Conservation (phyloP, 1,140 invertebrate species). For the Drosophila virilis region DNA sequence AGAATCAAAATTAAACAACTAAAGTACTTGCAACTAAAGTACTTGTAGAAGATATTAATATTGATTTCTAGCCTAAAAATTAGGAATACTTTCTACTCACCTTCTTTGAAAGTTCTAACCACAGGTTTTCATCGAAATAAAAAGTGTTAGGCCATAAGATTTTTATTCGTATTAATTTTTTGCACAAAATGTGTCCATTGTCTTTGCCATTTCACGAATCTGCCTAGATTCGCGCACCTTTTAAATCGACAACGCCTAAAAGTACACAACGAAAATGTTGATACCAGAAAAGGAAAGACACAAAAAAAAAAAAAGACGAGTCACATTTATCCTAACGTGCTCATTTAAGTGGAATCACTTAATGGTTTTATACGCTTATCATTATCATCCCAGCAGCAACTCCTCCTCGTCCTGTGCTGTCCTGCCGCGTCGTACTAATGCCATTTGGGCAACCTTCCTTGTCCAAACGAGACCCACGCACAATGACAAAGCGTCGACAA, state of each 20-base stretch:
- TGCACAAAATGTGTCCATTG: background rate
- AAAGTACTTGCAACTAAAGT: too few species aligned
- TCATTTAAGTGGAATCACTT: constrained; percentile 81
- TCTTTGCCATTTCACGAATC: constrained; percentile 2
- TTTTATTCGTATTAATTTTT: too few species aligned
- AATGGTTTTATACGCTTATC: constrained; percentile 82
- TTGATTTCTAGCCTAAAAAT: too few species aligned
- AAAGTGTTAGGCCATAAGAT: too few species aligned
- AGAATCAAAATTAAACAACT: too few species aligned
- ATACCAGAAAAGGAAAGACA: constrained; percentile 1
- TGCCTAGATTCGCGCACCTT: background rate
- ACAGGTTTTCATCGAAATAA: too few species aligned
- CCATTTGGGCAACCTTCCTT: constrained; percentile 9
- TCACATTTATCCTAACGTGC: constrained; percentile 69
- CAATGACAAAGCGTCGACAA: constrained; percentile 40
- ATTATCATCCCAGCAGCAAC: constrained; percentile 62
- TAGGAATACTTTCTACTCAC: too few species aligned
- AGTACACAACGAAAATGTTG: constrained; percentile 8
- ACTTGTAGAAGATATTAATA: too few species aligned
- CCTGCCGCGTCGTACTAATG: background rate
- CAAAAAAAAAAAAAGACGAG: background rate
- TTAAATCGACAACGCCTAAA: constrained; percentile 9
- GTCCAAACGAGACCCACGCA: constrained; percentile 8
- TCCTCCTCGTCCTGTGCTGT: background rate
- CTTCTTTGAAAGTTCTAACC: too few species aligned